Evolutionary conservation across 2,113 vertebrate species (phyloP).

Genomic region (Xenopus tropicalis): DNA sequence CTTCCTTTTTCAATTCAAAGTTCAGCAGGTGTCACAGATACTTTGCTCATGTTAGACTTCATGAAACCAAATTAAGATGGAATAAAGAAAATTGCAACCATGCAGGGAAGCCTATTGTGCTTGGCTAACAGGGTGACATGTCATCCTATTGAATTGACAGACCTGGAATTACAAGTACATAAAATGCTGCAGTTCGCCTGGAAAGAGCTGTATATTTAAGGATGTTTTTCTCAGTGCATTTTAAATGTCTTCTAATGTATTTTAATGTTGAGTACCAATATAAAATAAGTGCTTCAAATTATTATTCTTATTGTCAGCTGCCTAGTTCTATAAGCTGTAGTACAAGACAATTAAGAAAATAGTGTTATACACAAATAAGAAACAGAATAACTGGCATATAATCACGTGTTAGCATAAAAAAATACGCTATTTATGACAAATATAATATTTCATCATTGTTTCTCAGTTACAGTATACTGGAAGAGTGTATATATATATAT

Average conservation of each 20-base stretch:
- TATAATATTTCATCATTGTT: too few species aligned
- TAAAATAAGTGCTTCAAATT: conserved; percentile 1
- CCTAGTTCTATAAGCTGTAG: neutral
- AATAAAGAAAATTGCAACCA: conserved; percentile 45
- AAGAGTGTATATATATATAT: too few species aligned
- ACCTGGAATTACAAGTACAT: conserved; percentile 40
- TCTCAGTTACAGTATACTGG: too few species aligned
- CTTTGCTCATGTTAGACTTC: conserved; percentile 44
- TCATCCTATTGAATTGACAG: conserved; percentile 44
- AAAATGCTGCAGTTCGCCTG: conserved; percentile 7
- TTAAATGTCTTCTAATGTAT: conserved; percentile 36
- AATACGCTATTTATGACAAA: too few species aligned
- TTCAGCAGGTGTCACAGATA: conserved; percentile 41
- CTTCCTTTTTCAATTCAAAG: conserved; percentile 44
- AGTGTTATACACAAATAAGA: too few species aligned
- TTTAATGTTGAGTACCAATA: conserved; percentile 30
- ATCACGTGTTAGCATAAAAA: too few species aligned
- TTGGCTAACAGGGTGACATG: conserved; percentile 42
- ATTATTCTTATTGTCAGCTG: conserved; percentile 11
- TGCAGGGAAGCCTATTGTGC: conserved; percentile 44
- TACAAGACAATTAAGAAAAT: too few species aligned
- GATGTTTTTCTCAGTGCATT: conserved; percentile 30
- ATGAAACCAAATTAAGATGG: conserved; percentile 47
- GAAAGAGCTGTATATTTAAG: conserved; percentile 25
- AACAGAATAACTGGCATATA: too few species aligned